Evolutionary conservation across 2,888 invertebrate genomes (phyloP), one percentile per base, ranked within the genome.

Genomic region (Xylophagus ater): DNA sequence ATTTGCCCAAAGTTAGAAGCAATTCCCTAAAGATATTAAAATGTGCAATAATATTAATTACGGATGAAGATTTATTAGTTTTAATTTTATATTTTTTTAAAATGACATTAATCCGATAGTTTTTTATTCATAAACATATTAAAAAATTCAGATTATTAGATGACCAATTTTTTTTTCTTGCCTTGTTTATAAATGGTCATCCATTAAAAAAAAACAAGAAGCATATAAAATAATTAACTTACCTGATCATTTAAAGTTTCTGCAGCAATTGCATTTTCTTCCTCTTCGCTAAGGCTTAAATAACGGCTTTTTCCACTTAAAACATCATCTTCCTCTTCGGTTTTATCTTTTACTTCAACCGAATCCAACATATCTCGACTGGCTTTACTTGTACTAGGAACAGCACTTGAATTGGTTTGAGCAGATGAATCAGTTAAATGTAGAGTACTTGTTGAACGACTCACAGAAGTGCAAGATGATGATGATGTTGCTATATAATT

Each of bases 271-370:
- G 36, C 19, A 12, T 9, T 13, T 4, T 6, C 23, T 23, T 37
- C 37, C 8, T 63, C 65, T 47, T 61, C 62, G 40, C 60, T 60
- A 33, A 62, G 53, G 47, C 60, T 62, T 37, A 56, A 52, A 45
- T 59, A 61, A 42, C 57, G 60, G 48, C 55, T 58, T 26, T 57
- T 55, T 31, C 58, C 58, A 39, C 51, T 53, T 2, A 58, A 39
- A 41, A 60, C 44, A 20, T 61, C 61, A 18, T 58, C 59, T 26
- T 61, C 61, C 43, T 62, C 62, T 49, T 60, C 62, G 8, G 55
- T 55, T 49, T 34, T 41, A 5, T 42, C 40, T 12, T 36, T 26
- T 10, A 21, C 41, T 4, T 45, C 43, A 24, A 45, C 47, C 1
- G 47, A 48, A 34, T 49, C 49, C 10, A 46, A 37, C 46, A 48